Conservation (phyloP, 2,888 invertebrate genomes). For the Bruchidius siliquastri region DNA sequence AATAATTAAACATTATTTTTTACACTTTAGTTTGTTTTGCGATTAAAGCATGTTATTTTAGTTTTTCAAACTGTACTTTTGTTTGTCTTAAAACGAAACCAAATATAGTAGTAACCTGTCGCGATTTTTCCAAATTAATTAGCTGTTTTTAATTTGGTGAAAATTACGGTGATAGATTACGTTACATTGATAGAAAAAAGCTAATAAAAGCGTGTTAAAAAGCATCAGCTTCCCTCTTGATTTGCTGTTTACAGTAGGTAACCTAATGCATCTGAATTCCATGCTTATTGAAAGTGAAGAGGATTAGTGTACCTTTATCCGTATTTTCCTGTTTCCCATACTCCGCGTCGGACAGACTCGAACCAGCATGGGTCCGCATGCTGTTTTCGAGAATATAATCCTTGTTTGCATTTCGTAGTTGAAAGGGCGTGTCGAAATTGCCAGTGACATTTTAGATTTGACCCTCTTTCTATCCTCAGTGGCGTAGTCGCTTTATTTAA, state of each 20-base stretch:
- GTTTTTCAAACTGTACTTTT: too few species aligned
- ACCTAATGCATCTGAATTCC: constrained; percentile 3
- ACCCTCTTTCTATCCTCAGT: neutral
- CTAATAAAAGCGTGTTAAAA: too few species aligned
- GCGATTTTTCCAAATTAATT: too few species aligned
- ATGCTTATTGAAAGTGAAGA: constrained; percentile 12
- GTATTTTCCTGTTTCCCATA: constrained; percentile 30
- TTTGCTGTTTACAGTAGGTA: neutral
- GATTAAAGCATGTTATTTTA: too few species aligned
- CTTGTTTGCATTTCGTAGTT: constrained; percentile 26
- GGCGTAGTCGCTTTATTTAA: neutral
- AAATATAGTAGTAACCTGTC: too few species aligned
- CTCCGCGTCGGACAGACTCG: constrained; percentile 16
- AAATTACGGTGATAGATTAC: too few species aligned
- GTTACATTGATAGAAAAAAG: too few species aligned
- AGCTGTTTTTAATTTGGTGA: too few species aligned
- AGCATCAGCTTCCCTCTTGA: neutral
- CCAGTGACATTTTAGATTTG: constrained; percentile 13
- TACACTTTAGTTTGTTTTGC: too few species aligned
- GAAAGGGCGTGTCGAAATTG: constrained; percentile 21
- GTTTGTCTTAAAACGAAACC: too few species aligned
- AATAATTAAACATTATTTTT: too few species aligned
- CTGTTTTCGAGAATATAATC: constrained; percentile 23
- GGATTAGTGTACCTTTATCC: constrained; percentile 20
- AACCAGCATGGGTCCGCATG: constrained; percentile 17